Evolutionary conservation across 1,140 invertebrate species (phyloP).

Genomic region (Ips nitidus): DNA sequence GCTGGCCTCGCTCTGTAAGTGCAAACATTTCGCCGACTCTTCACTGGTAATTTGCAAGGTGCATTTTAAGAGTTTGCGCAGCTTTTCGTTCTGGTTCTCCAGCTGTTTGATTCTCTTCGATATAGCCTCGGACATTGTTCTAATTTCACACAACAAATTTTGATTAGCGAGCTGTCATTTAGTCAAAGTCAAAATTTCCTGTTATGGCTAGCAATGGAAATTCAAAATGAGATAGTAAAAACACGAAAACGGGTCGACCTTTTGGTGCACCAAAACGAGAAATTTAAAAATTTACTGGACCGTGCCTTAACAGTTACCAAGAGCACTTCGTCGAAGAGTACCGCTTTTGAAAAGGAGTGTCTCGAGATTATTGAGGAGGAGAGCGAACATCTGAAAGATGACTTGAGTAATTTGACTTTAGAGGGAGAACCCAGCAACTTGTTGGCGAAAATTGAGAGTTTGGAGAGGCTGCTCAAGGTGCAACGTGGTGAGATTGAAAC

Average conservation of each 20-base stretch:
- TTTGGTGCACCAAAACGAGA: conserved; percentile 32
- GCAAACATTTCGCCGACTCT: conserved; percentile 3
- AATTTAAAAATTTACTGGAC: conserved; percentile 34
- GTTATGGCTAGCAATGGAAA: conserved; percentile 27
- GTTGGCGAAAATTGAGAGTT: conserved; percentile 17
- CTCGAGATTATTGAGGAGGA: conserved; percentile 31
- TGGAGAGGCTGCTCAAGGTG: conserved; percentile 18
- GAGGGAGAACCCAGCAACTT: conserved; percentile 2
- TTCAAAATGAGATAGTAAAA: conserved; percentile 36
- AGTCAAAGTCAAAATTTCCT: conserved; percentile 20
- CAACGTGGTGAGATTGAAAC: conserved; percentile 26
- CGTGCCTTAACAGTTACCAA: conserved; percentile 25
- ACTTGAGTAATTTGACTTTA: conserved; percentile 17
- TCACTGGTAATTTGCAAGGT: conserved; percentile 22
- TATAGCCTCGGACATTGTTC: conserved; percentile 19
- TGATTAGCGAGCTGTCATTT: not conserved
- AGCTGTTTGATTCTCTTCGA: conserved; percentile 19
- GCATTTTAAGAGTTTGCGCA: conserved; percentile 20
- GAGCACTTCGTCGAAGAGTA: conserved; percentile 18
- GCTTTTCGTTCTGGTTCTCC: conserved; percentile 27
- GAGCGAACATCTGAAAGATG: conserved; percentile 28
- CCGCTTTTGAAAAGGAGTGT: conserved; percentile 20
- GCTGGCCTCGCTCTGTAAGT: conserved; percentile 11
- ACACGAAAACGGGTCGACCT: conserved; percentile 22
- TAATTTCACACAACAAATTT: conserved; percentile 5